Conservation (phyloP, 1,140 invertebrate species). For the Meloidogyne hapla region DNA sequence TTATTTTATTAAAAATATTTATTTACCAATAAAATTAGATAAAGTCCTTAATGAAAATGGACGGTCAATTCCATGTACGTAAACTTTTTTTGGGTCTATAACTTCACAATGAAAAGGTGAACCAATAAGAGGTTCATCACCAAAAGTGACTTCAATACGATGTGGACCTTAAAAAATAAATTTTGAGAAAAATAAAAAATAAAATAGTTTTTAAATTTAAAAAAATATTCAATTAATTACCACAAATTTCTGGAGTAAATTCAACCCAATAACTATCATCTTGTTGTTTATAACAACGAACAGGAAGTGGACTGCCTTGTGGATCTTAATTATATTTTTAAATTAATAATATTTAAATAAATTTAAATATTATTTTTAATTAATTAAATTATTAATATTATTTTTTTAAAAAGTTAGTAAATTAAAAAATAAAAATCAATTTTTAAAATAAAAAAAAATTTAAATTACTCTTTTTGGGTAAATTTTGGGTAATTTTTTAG, state of each 20-base stretch:
- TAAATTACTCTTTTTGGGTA: too few relatives aligned
- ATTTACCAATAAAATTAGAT: slow-evolving; percentile 65
- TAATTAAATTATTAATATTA: slow-evolving; percentile 16
- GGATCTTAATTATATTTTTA: slow-evolving; percentile 71
- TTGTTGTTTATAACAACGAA: slow-evolving; percentile 89
- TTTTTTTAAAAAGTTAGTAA: slow-evolving; percentile 21
- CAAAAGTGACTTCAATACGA: slow-evolving; percentile 83
- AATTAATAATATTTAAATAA: not conserved
- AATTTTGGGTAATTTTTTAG: not conserved
- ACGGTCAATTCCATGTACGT: slow-evolving; percentile 66
- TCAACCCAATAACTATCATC: slow-evolving; percentile 87
- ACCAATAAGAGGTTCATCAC: slow-evolving; percentile 83
- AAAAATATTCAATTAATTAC: slow-evolving; percentile 8
- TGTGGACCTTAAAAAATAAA: slow-evolving; percentile 70
- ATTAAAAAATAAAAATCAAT: not conserved
- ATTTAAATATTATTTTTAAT: too few relatives aligned
- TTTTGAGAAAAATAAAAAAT: slow-evolving; percentile 2
- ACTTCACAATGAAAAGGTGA: slow-evolving; percentile 93
- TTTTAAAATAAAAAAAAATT: too few relatives aligned
- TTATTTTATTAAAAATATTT: slow-evolving; percentile 23
- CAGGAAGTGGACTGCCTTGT: slow-evolving; percentile 82
- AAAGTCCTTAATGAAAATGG: slow-evolving; percentile 65
- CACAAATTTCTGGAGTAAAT: slow-evolving; percentile 74
- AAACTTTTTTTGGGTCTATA: slow-evolving; percentile 79
- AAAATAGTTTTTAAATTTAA: not conserved